Evolutionary conservation across 2,888 invertebrate genomes (phyloP), one percentile per base, ranked within the genome.

Genomic region (Gibbula magus): DNA sequence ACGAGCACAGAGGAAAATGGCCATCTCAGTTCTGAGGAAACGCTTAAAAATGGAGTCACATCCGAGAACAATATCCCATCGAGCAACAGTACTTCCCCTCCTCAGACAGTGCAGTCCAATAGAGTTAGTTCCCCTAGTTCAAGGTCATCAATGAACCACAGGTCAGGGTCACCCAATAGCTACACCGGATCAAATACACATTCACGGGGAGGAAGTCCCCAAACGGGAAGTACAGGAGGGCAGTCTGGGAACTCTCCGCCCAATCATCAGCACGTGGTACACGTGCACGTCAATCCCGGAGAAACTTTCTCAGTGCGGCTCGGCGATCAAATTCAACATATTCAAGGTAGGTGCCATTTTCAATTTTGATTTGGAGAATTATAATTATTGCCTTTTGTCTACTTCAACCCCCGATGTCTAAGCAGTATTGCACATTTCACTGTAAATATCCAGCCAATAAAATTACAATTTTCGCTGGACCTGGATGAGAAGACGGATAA

Each of bases 281-380:
- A 95, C 88, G 95, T 96, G 89, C 96, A 96, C 92, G 95, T 96
- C 87, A 95, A 96, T 93, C 95, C 95, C 16, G 96, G 96, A n/a
- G 96, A 96, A 88, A 95, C 95, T 32, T 95, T 96, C 91, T 95
- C 95, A 85, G 95, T 96, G 89, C 95, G 95, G 92, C 95, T 96
- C 90, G 96, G 96, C 18, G 96, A 96, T 89, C 95, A 95, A 91
- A 94, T 96, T 87, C 96, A 96, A 93, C 94, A 96, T 88, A 95
- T 96, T 89, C 94, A 95, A 95, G 96, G 96, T 96, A 93, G 94
- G 95, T 93, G 29, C 18, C 22, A 20, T 70, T 45, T 73, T 29
- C 13, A 20, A 16, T 4, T 22, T 52, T 53, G 32, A 13, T 32
- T 70, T 22, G 5, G 5, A 5, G 35, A 45, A 45, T 8, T 8